Percentiles rank a stretch among this genome's conserved stretches.
phyloP scores from a whole-genome alignment of 2,797 vertebrate genomes.

The Hybognathus amarus region DNA sequence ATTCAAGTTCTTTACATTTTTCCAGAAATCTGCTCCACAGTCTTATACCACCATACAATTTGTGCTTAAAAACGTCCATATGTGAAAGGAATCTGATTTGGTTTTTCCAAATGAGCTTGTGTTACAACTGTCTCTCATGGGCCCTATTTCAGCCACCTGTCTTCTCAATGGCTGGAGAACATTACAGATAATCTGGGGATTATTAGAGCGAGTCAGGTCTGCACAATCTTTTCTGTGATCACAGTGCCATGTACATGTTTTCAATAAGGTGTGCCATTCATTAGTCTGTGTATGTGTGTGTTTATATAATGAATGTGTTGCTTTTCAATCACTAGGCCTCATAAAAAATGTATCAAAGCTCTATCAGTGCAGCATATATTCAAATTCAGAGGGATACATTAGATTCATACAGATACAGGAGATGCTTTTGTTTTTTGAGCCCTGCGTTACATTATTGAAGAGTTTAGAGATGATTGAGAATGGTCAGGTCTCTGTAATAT shows the following conservation, averaged over 20 bases:
- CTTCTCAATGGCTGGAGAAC: constrained; percentile 42
- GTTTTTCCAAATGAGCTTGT: constrained; percentile 48
- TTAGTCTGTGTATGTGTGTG: not conserved
- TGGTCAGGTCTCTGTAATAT: not conserved
- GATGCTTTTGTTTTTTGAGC: not conserved
- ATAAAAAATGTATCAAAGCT: not conserved
- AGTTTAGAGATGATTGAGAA: not conserved
- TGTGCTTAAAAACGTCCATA: constrained; percentile 42
- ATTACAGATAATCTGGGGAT: constrained; percentile 36
- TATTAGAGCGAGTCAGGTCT: constrained; percentile 20
- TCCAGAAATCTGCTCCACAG: constrained; percentile 41
- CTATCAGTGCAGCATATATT: not conserved
- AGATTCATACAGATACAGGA: not conserved
- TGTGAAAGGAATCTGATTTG: constrained; percentile 48
- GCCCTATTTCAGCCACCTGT: constrained; percentile 53
- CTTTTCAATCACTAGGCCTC: not conserved
- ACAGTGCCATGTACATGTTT: not conserved
- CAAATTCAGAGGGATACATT: not conserved
- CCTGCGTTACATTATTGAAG: not conserved
- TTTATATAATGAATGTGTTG: not conserved
- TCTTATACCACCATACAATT: constrained; percentile 39
- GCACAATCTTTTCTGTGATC: constrained; percentile 17
- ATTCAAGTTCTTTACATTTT: constrained; percentile 40
- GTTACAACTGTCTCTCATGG: constrained; percentile 52
- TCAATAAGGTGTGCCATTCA: constrained; percentile 9